These are phyloP conservation scores for Anguilla japonica DNA, from an alignment of 2,113 vertebrate species.

Conservation along the genomic window DNA sequence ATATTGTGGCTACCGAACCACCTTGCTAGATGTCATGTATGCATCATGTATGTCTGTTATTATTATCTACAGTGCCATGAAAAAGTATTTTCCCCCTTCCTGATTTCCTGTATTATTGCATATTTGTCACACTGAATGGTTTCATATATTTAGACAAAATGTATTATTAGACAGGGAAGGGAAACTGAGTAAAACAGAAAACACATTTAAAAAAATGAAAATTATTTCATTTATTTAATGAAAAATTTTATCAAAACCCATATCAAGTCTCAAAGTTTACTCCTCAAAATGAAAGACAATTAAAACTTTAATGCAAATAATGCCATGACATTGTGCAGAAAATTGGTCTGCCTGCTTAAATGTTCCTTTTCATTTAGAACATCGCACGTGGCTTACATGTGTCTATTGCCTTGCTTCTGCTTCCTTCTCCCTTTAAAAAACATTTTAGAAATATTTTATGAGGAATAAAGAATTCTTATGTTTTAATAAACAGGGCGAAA, in stretches of 20 bases:
- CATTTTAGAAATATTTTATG: not conserved
- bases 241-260: too few species aligned
- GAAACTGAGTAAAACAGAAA: too few species aligned
- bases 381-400: not conserved
- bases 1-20: not conserved
- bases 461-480: not conserved
- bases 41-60: slow-evolving; percentile 37
- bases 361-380: not conserved
- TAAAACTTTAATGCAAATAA: not conserved
- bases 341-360: not conserved
- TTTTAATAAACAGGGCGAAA: not conserved
- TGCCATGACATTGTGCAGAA: not conserved
- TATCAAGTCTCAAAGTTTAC: slow-evolving; percentile 18
- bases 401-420: not conserved
- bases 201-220: too few species aligned
- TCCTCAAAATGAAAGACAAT: not conserved
- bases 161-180: too few species aligned
- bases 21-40: slow-evolving; percentile 56
- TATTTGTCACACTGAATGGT: too few species aligned
- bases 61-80: too few species aligned
- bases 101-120: too few species aligned
- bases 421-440: not conserved
- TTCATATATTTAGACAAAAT: too few species aligned
- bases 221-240: too few species aligned
- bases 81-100: too few species aligned